These are phyloP conservation scores for Micrasema longulum DNA, from an alignment of 1,140 invertebrate species.

Conservation along the genomic window DNA sequence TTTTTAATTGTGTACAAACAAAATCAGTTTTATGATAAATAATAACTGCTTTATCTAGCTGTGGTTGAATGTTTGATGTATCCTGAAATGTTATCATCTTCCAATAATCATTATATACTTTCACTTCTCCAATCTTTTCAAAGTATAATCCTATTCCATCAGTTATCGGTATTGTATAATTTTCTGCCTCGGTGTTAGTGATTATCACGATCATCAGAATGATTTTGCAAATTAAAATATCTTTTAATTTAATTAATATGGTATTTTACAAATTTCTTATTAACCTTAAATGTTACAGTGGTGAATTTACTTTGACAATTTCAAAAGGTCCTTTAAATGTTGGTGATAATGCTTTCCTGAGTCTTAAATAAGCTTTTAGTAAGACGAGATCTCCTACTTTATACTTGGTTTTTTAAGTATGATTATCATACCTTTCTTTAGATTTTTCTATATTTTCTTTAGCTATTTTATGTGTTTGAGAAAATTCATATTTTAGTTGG, in stretches of 20 bases:
- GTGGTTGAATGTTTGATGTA: conserved; percentile 2
- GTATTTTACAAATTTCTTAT: conserved; percentile 8
- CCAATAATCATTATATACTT: conserved; percentile 31
- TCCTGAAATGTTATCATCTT: conserved; percentile 24
- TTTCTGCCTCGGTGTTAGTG: too few species aligned
- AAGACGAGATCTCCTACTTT: conserved; percentile 48
- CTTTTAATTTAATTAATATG: conserved; percentile 7
- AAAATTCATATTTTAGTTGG: conserved; percentile 57
- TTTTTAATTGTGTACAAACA: not conserved
- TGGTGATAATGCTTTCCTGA: conserved; percentile 26
- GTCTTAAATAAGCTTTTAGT: conserved; percentile 11
- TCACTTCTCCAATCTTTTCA: not conserved
- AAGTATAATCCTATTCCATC: conserved; percentile 1
- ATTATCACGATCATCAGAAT: too few species aligned
- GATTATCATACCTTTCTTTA: conserved; percentile 57
- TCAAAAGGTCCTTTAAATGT: conserved; percentile 22
- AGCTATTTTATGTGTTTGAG: conserved; percentile 56
- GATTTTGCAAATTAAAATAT: not conserved
- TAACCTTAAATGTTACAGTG: not conserved
- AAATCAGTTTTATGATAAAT: conserved; percentile 12
- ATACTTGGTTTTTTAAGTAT: conserved; percentile 47
- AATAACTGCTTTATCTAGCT: not conserved
- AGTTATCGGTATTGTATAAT: too few species aligned
- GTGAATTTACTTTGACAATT: conserved; percentile 5
- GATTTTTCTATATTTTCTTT: conserved; percentile 28